phyloP scores from a whole-genome alignment of 1,140 invertebrate species.

The Mycetomoellerius zeteki region DNA sequence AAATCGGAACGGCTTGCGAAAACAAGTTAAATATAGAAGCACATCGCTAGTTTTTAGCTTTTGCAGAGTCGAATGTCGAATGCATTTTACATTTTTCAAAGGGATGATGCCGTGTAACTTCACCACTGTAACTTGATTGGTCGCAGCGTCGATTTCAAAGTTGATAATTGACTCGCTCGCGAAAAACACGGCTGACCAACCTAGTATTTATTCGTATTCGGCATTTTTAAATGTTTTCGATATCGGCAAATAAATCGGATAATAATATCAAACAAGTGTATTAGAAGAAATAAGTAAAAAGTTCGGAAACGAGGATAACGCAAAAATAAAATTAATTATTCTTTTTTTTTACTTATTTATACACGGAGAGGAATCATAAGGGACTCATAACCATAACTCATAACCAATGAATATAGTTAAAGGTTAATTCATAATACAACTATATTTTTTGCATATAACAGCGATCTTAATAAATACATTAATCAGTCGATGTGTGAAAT shows the following conservation, averaged over 20 bases:
- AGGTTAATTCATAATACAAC: too few species aligned
- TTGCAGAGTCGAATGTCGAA: slow-evolving; percentile 42
- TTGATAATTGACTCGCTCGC: slow-evolving; percentile 64
- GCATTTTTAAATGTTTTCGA: slow-evolving; percentile 32
- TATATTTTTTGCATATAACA: too few species aligned
- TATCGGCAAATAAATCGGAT: slow-evolving; percentile 3
- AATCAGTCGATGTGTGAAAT: too few species aligned
- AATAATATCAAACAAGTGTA: neutral
- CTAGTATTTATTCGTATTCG: slow-evolving; percentile 35
- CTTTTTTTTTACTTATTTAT: too few species aligned
- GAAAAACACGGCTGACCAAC: slow-evolving; percentile 18
- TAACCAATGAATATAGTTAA: too few species aligned
- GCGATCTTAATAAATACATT: too few species aligned
- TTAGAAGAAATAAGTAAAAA: slow-evolving; percentile 7
- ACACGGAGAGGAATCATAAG: too few species aligned
- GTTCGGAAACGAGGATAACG: neutral
- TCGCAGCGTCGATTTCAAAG: slow-evolving; percentile 63
- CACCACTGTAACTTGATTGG: slow-evolving; percentile 56
- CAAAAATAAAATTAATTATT: slow-evolving; percentile 7
- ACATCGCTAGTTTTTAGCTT: slow-evolving; percentile 54
- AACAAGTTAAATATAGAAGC: slow-evolving; percentile 64
- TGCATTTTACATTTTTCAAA: slow-evolving; percentile 59
- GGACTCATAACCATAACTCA: too few species aligned
- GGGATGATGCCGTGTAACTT: slow-evolving; percentile 59
- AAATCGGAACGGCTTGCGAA: slow-evolving; percentile 50